Evolutionary conservation across 2,888 invertebrate genomes (phyloP), one percentile per base, ranked within the genome.

Genomic region (Tholera decimalis): DNA sequence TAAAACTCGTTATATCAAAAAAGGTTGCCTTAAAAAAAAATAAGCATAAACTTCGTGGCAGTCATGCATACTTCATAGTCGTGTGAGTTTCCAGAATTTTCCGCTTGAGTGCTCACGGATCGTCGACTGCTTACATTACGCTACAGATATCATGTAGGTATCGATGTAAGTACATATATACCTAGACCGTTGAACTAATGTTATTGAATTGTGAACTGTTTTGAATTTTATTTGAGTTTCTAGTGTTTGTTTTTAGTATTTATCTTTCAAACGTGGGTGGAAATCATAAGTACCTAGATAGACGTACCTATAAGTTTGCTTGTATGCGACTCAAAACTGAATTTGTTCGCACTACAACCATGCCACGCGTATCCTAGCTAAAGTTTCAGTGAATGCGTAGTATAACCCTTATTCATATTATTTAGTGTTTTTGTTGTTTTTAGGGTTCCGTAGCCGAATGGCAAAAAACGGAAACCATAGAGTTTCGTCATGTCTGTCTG

Each of bases 61-160:
- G 70, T 58, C 82, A 81, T 82, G 86, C 85, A 85, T 84, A 83
- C 84, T 87, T 86, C 85, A 89, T 84, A 87, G 86, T 78, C 79
- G 88, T 85, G 82, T 82, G 90, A 91, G 92, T 91, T 93, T 89
- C 86, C 83, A 86, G 89, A 89, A 90, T 91, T 92, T 93, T 91
- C 91, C 92, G 82, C 74, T n/a, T 87, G 91, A 91, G 86, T 87
- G 91, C 87, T 86, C 84, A 77, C 76, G 82, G 84, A 81, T 83
- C 81, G 85, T 76, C 74, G 83, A 78, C 80, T 80, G 77, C 71
- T 71, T 73, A 68, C 64, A 71, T 73, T 71, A 76, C 73, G 73
- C 50, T 56, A 56, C 26, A 79, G 82, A 77, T 69, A 81, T 15
- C 35, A n/a, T n/a, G n/a, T n/a, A n/a, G n/a, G n/a, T n/a, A n/a